Percentiles rank a stretch among this genome's conserved stretches.
These are phyloP conservation scores for Trilocha varians DNA, from an alignment of 2,888 invertebrate genomes.

Conservation along the genomic window DNA sequence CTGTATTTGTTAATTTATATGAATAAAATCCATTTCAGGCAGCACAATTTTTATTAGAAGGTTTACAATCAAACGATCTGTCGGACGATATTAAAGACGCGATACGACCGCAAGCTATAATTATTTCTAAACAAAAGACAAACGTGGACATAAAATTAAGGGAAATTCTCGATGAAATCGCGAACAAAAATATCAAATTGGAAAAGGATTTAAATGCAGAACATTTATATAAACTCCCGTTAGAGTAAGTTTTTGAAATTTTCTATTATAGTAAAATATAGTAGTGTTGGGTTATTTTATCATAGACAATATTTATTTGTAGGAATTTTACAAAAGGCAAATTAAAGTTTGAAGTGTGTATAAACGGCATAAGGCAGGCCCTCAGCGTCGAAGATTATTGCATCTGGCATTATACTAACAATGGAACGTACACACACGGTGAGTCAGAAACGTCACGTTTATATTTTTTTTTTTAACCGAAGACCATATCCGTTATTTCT, in stretches of 20 bases:
- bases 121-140: slow-evolving; percentile 38
- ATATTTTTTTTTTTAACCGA: no score
- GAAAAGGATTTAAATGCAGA: slow-evolving; percentile 41
- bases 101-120: slow-evolving; percentile 44
- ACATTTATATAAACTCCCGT: slow-evolving; percentile 49
- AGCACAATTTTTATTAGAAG: slow-evolving; percentile 53
- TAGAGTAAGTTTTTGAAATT: slow-evolving; percentile 43
- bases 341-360: slow-evolving; percentile 38
- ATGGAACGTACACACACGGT: slow-evolving; percentile 46
- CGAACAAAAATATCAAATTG: slow-evolving; percentile 23
- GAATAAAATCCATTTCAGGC: slow-evolving; percentile 48
- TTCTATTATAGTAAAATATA: background rate
- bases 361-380: slow-evolving; percentile 21
- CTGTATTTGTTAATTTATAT: background rate
- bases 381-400: slow-evolving; percentile 50
- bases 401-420: slow-evolving; percentile 31
- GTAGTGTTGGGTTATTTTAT: no score
- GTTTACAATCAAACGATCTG: slow-evolving; percentile 36
- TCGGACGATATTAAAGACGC: slow-evolving; percentile 38
- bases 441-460: slow-evolving; percentile 8
- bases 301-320: background rate
- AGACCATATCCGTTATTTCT: no score
- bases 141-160: slow-evolving; percentile 25
- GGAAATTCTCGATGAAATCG: slow-evolving; percentile 21
- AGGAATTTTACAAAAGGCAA: slow-evolving; percentile 40